Evolutionary conservation across 2,888 invertebrate species (phyloP), one percentile per base, ranked within the genome.

Genomic region (Drosophila rubida): DNA sequence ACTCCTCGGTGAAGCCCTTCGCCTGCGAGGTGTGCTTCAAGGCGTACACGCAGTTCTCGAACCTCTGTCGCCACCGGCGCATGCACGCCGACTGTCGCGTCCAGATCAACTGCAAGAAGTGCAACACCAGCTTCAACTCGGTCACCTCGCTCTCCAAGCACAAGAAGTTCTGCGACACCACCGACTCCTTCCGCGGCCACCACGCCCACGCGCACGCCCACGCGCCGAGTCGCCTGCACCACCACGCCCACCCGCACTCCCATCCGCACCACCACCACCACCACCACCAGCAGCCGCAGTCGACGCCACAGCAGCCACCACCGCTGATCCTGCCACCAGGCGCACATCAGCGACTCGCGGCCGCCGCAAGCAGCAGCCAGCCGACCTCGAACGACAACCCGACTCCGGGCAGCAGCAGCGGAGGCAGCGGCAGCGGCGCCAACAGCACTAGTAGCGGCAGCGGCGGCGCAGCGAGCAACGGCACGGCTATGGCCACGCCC

Each of bases 31-130:
- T 98, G 78, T 99, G 99, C 93, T 96, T 96, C 91, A 99, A 99
- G 95, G 96, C 98, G 8, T 99, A 99, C 93, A 99, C 99, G 2
- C 99, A 99, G 93, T 99, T 99, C 92, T 99, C 99, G 37, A 99
- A 99, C 92, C 94, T 99, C 89, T 99, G 99, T 91, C 96, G 99
- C n/a, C 99, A 99, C 93, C 98, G 98, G 91, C 97, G 99, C 62
- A 99, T 99, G 98, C 99, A 99, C 94, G 95, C 96, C 57, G 96
- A 97, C 90, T 99, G 99, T 92, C 96, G 98, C 87, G 96, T 96
- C 92, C 96, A 96, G 90, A 97, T 97, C 90, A 98, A 97, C 93
- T 99, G 99, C 93, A 95, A 94, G 88, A 98, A 98, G 94, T 99
- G 99, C 91, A 96, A 96, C 23, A 97, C 98, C 90, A 95, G 96